phyloP scores from a whole-genome alignment of 1,140 invertebrate species.

The Euschistus heros region DNA sequence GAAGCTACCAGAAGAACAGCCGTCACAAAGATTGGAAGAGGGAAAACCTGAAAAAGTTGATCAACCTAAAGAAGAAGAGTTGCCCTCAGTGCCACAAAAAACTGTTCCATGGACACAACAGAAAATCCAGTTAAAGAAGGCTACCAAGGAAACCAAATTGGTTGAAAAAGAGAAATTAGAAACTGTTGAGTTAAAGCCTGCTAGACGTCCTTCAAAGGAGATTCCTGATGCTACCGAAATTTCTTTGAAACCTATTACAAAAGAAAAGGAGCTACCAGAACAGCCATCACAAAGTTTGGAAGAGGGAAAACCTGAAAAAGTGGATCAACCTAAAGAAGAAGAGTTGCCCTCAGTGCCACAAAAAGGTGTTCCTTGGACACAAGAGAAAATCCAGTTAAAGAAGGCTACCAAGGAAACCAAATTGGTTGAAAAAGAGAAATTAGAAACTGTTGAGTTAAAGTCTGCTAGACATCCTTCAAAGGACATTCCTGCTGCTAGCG shows the following conservation, averaged over 20 bases:
- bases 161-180: slow-evolving; percentile 25
- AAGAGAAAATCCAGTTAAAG: slow-evolving; percentile 30
- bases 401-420: slow-evolving; percentile 29
- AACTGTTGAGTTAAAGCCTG: slow-evolving; percentile 37
- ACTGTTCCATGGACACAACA: slow-evolving; percentile 29
- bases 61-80: background rate
- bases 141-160: slow-evolving; percentile 28
- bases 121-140: slow-evolving; percentile 29
- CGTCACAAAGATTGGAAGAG: slow-evolving; percentile 19
- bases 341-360: background rate
- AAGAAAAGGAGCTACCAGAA: slow-evolving; percentile 18
- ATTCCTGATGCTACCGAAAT: slow-evolving; percentile 29
- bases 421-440: slow-evolving; percentile 24
- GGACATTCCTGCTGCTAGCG: slow-evolving; percentile 12
- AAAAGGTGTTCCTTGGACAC: slow-evolving; percentile 26
- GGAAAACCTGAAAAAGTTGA: slow-evolving; percentile 2
- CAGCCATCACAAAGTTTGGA: no score
- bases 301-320: background rate
- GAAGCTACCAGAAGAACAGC: slow-evolving; percentile 31
- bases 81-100: slow-evolving; percentile 32
- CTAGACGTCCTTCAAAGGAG: slow-evolving; percentile 24
- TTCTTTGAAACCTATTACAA: slow-evolving; percentile 30
- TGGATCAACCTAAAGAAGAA: background rate
- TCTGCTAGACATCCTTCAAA: slow-evolving; percentile 23
- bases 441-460: slow-evolving; percentile 35